phyloP scores from a whole-genome alignment of 2,888 invertebrate species.

The Slavum lentiscoides region DNA sequence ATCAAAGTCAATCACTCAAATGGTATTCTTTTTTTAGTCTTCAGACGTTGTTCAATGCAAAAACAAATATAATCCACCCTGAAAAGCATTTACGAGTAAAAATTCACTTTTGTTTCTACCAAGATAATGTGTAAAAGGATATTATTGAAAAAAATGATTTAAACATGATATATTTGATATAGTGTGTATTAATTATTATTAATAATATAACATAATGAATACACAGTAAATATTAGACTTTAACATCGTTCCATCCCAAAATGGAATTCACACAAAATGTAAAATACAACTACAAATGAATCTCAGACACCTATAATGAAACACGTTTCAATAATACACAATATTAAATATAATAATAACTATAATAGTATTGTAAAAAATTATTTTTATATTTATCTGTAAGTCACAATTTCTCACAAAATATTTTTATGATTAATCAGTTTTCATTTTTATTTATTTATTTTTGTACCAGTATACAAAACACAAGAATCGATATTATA shows the following conservation, averaged over 20 bases:
- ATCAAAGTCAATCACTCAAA: slow-evolving; percentile 41
- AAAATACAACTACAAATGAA: slow-evolving; percentile 43
- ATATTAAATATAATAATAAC: slow-evolving; percentile 40
- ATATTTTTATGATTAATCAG: slow-evolving; percentile 39
- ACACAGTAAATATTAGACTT: slow-evolving; percentile 45
- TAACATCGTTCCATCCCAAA: slow-evolving; percentile 21
- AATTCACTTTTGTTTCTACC: slow-evolving; percentile 39
- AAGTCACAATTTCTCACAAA: slow-evolving; percentile 44
- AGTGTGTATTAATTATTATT: slow-evolving; percentile 51
- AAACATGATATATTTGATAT: slow-evolving; percentile 34
- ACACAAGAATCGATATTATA: slow-evolving; percentile 28
- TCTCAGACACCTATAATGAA: slow-evolving; percentile 47
- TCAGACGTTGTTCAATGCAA: slow-evolving; percentile 25
- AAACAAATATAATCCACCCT: slow-evolving; percentile 45
- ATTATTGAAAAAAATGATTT: slow-evolving; percentile 43
- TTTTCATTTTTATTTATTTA: background rate
- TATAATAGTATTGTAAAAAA: slow-evolving; percentile 49
- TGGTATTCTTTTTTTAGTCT: slow-evolving; percentile 39
- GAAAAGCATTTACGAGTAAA: slow-evolving; percentile 44
- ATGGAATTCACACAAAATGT: slow-evolving; percentile 35
- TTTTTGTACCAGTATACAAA: slow-evolving; percentile 43
- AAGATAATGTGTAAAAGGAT: slow-evolving; percentile 28
- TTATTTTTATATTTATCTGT: slow-evolving; percentile 43
- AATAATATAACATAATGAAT: slow-evolving; percentile 40
- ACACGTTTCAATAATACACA: slow-evolving; percentile 47